A percentile compares a stretch with the other conserved stretches of the same genome.
phyloP scores from a whole-genome alignment of 2,888 invertebrate species.

The Lysandra bellargus region DNA sequence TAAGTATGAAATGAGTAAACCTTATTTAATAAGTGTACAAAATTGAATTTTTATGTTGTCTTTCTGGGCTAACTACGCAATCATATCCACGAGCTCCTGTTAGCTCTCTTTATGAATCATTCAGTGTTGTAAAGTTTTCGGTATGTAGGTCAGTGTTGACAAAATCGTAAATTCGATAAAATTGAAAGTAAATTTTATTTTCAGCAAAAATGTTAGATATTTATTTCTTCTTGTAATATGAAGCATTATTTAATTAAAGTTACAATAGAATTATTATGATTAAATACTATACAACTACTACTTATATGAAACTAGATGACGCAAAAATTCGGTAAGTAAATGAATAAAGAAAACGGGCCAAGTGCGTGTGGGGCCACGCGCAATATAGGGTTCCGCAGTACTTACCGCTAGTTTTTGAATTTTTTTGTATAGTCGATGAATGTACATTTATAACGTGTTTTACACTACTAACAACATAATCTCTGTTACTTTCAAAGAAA shows the following conservation, averaged over 20 bases:
- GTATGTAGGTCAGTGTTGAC: conserved; percentile 23
- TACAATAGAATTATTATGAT: not conserved
- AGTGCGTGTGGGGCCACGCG: no score
- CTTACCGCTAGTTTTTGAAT: no score
- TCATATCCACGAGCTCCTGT: not conserved
- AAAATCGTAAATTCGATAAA: conserved; percentile 21
- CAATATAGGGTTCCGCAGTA: no score
- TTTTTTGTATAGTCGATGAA: no score
- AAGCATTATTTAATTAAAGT: not conserved
- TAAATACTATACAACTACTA: no score
- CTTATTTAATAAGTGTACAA: not conserved
- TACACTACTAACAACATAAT: no score
- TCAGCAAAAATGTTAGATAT: not conserved
- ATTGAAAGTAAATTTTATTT: not conserved
- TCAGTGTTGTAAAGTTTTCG: not conserved
- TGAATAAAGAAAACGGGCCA: no score
- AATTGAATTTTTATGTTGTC: not conserved
- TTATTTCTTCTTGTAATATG: not conserved
- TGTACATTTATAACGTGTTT: no score
- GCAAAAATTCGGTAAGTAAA: no score
- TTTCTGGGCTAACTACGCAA: conserved; percentile 12
- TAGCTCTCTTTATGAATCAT: conserved; percentile 3
- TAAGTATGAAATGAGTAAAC: not conserved
- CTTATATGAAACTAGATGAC: no score
- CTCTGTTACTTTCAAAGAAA: no score